Evolutionary conservation across 2,888 invertebrate species (phyloP).

Genomic region (Erynnis tages): DNA sequence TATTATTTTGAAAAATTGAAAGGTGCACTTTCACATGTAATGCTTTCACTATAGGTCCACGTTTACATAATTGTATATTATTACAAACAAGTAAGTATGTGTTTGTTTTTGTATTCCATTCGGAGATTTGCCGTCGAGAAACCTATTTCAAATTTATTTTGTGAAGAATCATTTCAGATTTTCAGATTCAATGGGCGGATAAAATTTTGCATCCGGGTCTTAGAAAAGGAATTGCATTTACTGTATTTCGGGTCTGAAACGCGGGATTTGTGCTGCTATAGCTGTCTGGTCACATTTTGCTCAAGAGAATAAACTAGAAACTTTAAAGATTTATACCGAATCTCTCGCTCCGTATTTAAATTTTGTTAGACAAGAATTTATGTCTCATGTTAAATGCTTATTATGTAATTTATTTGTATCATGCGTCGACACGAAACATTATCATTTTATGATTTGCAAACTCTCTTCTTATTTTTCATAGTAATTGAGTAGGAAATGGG

Average conservation of each 20-base stretch:
- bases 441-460: no score
- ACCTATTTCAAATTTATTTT: slow-evolving; percentile 12
- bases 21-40: no score
- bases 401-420: no score
- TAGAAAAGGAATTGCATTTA: slow-evolving; percentile 14
- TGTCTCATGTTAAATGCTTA: no score
- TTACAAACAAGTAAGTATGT: neutral
- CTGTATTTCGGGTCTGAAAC: slow-evolving; percentile 13
- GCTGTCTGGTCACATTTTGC: slow-evolving; percentile 11
- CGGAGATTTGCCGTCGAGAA: neutral
- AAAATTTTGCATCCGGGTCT: slow-evolving; percentile 13
- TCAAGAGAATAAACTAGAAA: slow-evolving; percentile 11
- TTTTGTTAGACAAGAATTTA: no score
- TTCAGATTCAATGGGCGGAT: slow-evolving; percentile 23
- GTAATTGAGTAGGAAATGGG: no score
- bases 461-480: no score
- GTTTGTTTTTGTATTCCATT: neutral
- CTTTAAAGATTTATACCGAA: neutral
- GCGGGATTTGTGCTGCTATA: slow-evolving; percentile 13
- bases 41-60: no score
- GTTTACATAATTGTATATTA: no score
- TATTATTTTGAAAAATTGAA: no score
- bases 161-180: slow-evolving; percentile 10
- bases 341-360: neutral
- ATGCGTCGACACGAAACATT: no score